These are phyloP conservation scores for Caenorhabditis zanzibari DNA, from an alignment of 2,888 invertebrate genomes.

Conservation along the genomic window DNA sequence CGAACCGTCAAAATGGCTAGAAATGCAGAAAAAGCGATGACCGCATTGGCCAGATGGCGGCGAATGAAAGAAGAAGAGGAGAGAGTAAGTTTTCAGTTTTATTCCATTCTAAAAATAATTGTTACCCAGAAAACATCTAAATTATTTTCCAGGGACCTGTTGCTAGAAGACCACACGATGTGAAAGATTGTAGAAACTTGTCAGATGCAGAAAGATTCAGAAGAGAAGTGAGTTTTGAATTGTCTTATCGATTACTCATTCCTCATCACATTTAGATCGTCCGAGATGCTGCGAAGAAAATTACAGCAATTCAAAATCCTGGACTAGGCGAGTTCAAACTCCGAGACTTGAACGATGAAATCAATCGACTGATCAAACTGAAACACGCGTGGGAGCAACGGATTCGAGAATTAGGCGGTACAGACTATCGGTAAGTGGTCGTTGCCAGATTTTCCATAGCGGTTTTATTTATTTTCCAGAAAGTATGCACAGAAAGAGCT, in stretches of 20 bases:
- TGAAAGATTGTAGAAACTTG: slow-evolving; percentile 94
- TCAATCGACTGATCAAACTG: slow-evolving; percentile 96
- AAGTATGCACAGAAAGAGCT: slow-evolving; percentile 85
- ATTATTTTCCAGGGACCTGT: slow-evolving; percentile 75
- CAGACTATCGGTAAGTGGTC: slow-evolving; percentile 87
- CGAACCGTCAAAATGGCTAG: slow-evolving; percentile 87
- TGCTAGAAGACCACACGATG: slow-evolving; percentile 85
- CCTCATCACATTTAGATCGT: slow-evolving; percentile 88
- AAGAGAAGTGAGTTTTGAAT: slow-evolving; percentile 88
- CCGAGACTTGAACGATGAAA: slow-evolving; percentile 98
- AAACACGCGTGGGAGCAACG: slow-evolving; percentile 93
- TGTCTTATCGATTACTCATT: not conserved
- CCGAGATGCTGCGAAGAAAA: slow-evolving; percentile 97
- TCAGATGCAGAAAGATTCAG: slow-evolving; percentile 91
- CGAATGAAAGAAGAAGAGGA: slow-evolving; percentile 94
- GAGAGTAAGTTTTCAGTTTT: slow-evolving; percentile 57
- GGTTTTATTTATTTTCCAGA: slow-evolving; percentile 70
- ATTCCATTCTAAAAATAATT: not conserved
- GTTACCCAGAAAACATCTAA: slow-evolving; percentile 4
- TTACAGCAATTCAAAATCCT: slow-evolving; percentile 94
- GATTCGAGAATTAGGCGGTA: slow-evolving; percentile 95
- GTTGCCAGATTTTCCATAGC: not conserved
- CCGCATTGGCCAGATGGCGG: slow-evolving; percentile 97
- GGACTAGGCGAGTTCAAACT: slow-evolving; percentile 99
- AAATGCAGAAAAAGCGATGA: slow-evolving; percentile 99